Evolutionary conservation across 2,888 invertebrate species (phyloP), one percentile per base, ranked within the genome.

Genomic region (Volucella bombylans): DNA sequence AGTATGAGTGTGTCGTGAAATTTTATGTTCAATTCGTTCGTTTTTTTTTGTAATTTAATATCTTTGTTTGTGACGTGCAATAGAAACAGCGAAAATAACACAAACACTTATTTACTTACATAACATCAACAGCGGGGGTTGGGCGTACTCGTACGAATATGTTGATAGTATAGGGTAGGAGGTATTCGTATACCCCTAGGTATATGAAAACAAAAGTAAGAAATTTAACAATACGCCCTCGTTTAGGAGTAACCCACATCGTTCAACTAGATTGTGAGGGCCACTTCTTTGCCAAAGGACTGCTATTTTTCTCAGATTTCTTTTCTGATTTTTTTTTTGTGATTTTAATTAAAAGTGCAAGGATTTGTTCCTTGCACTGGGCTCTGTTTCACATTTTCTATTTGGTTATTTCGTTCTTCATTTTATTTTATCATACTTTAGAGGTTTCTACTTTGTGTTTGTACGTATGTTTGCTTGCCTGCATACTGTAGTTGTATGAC

Each of bases 341-440:
- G 65, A n/a, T 64, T 78, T 78, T 78, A 78, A 78, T 71, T 78
- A 78, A 78, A 78, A 78, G 69, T 71, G 69, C 69, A 71, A 23
- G 41, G 47, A 45, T 62, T 77, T 61, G 2, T 12, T 43, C 12
- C 18, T 8, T 52, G 41, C 57, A 57, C 15, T 14, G 8, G 8
- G 4, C 14, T 45, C 38, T 23, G 23, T 39, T 39, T 14, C 15
- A 38, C 62, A 45, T 31, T 62, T 61, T 76, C 67, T 57, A 52
- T 67, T 59, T 59, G 50, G 38, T 59, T 57, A 52, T 67, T 52
- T 59, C 52, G 38, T 59, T 67, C 59, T 61, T 65, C 49, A 73
- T 64, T 73, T 64, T 14, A 39, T 47, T 18, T 8, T 55, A 3
- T 23, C 18, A 23, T 23, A 39, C 47, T 64, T 52, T 59, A 49